A percentile compares a stretch with the other conserved stretches of the same genome.
Conservation (phyloP, 1,140 invertebrate genomes). For the Tetramorium alpestre region DNA sequence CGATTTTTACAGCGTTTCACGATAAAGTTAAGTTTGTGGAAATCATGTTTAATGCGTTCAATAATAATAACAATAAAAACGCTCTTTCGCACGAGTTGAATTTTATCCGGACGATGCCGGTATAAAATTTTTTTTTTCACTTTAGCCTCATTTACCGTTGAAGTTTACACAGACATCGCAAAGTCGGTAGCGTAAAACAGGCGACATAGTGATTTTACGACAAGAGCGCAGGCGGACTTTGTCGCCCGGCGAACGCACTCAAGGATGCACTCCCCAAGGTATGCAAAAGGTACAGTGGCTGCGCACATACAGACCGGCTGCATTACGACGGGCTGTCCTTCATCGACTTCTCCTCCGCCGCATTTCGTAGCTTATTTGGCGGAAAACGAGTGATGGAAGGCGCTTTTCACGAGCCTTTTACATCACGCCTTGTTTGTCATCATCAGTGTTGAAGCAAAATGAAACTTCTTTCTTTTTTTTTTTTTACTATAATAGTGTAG, state of each 20-base stretch:
- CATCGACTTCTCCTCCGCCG: constrained; percentile 18
- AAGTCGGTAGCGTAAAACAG: constrained; percentile 15
- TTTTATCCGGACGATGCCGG: not conserved
- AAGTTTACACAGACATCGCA: constrained; percentile 1
- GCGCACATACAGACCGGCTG: not conserved
- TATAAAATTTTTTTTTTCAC: not conserved
- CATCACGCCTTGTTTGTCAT: not conserved
- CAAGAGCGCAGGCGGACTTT: not conserved
- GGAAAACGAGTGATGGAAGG: not conserved
- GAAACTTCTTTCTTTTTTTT: not conserved
- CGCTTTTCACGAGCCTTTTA: not conserved
- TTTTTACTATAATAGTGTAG: not conserved
- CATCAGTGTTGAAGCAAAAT: not conserved
- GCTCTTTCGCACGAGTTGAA: not conserved
- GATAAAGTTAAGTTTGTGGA: not conserved
- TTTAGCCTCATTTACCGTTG: not conserved
- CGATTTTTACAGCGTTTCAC: not conserved
- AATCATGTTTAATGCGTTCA: not conserved
- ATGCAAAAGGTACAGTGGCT: constrained; percentile 27
- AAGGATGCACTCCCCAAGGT: not conserved
- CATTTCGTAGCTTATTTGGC: not conserved
- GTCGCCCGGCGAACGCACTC: not conserved
- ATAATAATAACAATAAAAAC: not conserved
- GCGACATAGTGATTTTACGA: constrained; percentile 24
- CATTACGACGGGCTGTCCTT: constrained; percentile 26